Evolutionary conservation across 2,888 invertebrate species (phyloP).

Genomic region (Hypolimnas misippus): DNA sequence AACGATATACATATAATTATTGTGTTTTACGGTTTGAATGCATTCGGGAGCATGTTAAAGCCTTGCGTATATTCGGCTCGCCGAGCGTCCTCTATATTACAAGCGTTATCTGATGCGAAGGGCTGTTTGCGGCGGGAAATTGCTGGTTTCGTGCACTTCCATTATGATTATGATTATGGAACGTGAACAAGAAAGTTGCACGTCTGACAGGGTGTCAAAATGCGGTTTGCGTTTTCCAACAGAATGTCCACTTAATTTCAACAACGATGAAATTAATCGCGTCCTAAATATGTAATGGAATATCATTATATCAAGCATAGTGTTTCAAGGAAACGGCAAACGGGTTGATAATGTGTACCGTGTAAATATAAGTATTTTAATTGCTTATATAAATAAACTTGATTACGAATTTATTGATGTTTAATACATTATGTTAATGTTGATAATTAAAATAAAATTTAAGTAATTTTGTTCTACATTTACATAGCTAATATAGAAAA

Average conservation of each 20-base stretch:
- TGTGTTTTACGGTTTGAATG: not conserved
- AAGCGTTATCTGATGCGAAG: slow-evolving; percentile 66
- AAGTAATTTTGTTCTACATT: too few relatives aligned
- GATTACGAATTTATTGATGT: too few relatives aligned
- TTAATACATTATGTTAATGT: too few relatives aligned
- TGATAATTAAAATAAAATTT: too few relatives aligned
- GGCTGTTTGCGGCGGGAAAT: slow-evolving; percentile 64
- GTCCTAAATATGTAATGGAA: slow-evolving; percentile 4
- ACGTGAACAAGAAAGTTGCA: slow-evolving; percentile 71
- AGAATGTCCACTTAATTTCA: slow-evolving; percentile 53
- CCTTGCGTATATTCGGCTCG: slow-evolving; percentile 56
- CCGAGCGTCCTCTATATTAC: slow-evolving; percentile 50
- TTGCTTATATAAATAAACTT: too few relatives aligned
- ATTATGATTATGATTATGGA: slow-evolving; percentile 69
- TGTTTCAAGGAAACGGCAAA: not conserved
- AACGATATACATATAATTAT: not conserved
- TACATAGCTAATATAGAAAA: too few relatives aligned
- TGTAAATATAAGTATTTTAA: too few relatives aligned
- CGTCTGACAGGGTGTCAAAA: slow-evolving; percentile 57
- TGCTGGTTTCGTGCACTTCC: slow-evolving; percentile 67
- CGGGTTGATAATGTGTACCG: not conserved
- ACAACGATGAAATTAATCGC: slow-evolving; percentile 3
- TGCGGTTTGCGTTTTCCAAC: slow-evolving; percentile 53
- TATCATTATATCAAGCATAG: not conserved
- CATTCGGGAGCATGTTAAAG: slow-evolving; percentile 7